Conservation (phyloP, 1,140 invertebrate genomes). For the Stegodyphus dumicola region DNA sequence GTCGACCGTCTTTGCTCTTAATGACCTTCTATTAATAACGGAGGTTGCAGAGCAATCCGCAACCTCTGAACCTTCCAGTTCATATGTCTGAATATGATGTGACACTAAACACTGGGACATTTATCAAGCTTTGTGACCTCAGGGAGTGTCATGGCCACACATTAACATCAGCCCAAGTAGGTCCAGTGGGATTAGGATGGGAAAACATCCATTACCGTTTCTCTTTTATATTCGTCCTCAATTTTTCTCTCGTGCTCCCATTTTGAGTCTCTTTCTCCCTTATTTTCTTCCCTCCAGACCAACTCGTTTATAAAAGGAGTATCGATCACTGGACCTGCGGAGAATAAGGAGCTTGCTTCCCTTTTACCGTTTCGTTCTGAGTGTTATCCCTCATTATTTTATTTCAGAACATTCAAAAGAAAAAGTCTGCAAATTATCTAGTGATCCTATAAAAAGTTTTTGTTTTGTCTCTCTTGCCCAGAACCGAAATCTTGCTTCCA, state of each 20-base stretch:
- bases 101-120: slow-evolving; percentile 31
- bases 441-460: too few relatives aligned
- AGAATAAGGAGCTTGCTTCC: too few relatives aligned
- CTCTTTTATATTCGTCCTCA: slow-evolving; percentile 17
- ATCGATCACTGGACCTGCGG: too few relatives aligned
- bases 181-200: slow-evolving; percentile 28
- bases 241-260: neutral
- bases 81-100: slow-evolving; percentile 35
- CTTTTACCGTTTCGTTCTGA: too few relatives aligned
- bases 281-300: neutral
- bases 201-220: slow-evolving; percentile 31
- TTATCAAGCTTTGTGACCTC: slow-evolving; percentile 12
- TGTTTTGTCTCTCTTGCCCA: too few relatives aligned
- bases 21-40: slow-evolving; percentile 32
- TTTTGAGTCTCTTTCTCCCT: neutral
- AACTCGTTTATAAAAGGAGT: too few relatives aligned
- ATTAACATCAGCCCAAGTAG: slow-evolving; percentile 18
- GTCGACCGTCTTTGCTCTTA: neutral
- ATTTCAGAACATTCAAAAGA: too few relatives aligned
- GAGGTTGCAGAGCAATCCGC: neutral
- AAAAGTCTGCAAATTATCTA: too few relatives aligned
- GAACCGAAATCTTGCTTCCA: too few relatives aligned
- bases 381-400: too few relatives aligned
- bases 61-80: neutral
- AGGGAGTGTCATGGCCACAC: slow-evolving; percentile 15